These are phyloP conservation scores for Leptinotarsa tumamoca DNA, from an alignment of 2,888 invertebrate genomes.

Conservation along the genomic window DNA sequence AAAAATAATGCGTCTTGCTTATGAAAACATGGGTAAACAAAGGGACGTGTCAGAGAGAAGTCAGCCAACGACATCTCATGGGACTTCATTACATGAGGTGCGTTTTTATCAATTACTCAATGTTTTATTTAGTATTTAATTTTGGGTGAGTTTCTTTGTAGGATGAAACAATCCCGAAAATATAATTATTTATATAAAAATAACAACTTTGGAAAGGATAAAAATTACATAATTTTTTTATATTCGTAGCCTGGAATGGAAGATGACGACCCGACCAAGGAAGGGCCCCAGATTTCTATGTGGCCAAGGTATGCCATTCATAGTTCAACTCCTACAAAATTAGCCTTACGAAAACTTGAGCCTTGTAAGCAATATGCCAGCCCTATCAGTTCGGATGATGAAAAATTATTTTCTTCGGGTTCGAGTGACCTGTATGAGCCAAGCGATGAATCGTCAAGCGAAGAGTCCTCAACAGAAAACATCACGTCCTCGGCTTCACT, in stretches of 20 bases:
- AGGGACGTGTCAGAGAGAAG: not conserved
- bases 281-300: not conserved
- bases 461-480: conserved; percentile 15
- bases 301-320: too few species aligned
- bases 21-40: too few species aligned
- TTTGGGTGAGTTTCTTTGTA: too few species aligned
- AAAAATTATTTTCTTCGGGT: conserved; percentile 10
- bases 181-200: not conserved
- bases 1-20: conserved; percentile 14
- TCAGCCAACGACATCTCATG: not conserved
- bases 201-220: too few species aligned
- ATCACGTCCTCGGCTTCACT: not conserved
- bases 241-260: conserved; percentile 5
- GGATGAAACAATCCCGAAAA: too few species aligned
- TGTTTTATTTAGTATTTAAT: not conserved
- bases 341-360: not conserved
- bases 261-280: conserved; percentile 2
- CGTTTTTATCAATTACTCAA: not conserved
- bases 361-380: not conserved
- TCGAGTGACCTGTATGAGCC: conserved; percentile 13
- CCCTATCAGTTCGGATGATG: conserved; percentile 1
- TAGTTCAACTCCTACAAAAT: too few species aligned
- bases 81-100: not conserved
- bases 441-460: conserved; percentile 6
- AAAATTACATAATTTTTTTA: not conserved